These are phyloP conservation scores for Gila robusta DNA, from an alignment of 2,797 vertebrate species.

Conservation along the genomic window DNA sequence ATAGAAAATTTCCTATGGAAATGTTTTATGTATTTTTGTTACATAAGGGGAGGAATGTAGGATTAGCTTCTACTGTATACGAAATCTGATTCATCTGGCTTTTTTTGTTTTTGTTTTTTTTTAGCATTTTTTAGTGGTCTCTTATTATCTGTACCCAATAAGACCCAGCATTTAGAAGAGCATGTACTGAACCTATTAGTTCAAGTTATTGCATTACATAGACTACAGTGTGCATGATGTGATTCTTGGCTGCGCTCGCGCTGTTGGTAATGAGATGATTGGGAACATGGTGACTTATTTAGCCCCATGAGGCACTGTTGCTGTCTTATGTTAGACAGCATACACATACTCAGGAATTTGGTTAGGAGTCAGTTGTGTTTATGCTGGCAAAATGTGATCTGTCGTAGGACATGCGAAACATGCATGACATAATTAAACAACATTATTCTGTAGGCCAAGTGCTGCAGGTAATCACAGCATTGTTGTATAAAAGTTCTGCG, in stretches of 20 bases:
- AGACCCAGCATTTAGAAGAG: conserved; percentile 59
- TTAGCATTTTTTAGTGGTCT: neutral
- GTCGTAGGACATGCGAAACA: conserved; percentile 15
- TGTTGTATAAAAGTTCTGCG: neutral
- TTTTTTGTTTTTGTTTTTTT: neutral
- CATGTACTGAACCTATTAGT: conserved; percentile 73
- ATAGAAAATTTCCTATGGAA: no score
- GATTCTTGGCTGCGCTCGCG: conserved; percentile 66
- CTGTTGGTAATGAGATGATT: conserved; percentile 44
- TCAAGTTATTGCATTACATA: conserved; percentile 74
- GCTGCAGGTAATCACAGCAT: neutral
- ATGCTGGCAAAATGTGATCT: conserved; percentile 41
- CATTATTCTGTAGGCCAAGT: neutral
- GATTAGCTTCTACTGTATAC: neutral
- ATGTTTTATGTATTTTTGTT: no score
- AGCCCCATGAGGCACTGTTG: conserved; percentile 34
- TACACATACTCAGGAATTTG: conserved; percentile 21
- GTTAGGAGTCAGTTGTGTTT: conserved; percentile 43
- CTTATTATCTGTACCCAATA: conserved; percentile 21
- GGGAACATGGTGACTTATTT: conserved; percentile 47
- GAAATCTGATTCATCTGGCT: neutral
- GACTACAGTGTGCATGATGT: conserved; percentile 60
- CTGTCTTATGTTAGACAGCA: conserved; percentile 42
- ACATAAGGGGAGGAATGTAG: conserved; percentile 1
- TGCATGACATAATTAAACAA: conserved; percentile 37